Percentiles rank a stretch among this genome's conserved stretches.
These are phyloP conservation scores for Pseudococcus viburni DNA, from an alignment of 2,888 invertebrate genomes.

Conservation along the genomic window DNA sequence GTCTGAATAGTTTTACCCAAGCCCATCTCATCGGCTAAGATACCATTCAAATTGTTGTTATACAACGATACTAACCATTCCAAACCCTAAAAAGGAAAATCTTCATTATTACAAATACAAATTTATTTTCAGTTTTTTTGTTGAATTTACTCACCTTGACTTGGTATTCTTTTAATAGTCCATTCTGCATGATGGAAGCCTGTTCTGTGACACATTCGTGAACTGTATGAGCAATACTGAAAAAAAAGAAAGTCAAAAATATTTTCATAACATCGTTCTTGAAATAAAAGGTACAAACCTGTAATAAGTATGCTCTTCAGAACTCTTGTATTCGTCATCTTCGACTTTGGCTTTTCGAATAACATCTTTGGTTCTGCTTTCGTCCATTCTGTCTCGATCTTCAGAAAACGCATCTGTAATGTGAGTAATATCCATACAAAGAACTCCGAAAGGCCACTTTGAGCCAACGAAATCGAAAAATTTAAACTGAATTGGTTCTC, in stretches of 20 bases:
- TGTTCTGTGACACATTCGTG: constrained; percentile 95
- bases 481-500: background rate
- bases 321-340: constrained; percentile 93
- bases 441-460: background rate
- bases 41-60: constrained; percentile 99
- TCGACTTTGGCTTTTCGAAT: constrained; percentile 92
- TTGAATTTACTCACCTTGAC: constrained; percentile 76
- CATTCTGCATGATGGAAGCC: constrained; percentile 93
- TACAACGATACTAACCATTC: constrained; percentile 99
- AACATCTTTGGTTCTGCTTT: constrained; percentile 81
- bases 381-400: constrained; percentile 70
- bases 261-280: too few species aligned
- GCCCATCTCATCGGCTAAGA: constrained; percentile 99
- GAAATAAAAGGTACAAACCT: constrained; percentile 73
- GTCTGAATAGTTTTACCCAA: constrained; percentile 98
- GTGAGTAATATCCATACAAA: background rate
- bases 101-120: background rate
- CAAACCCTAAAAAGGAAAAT: constrained; percentile 77
- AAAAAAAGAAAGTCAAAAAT: background rate
- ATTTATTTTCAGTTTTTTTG: constrained; percentile 7
- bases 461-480: background rate
- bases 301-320: constrained; percentile 95
- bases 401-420: background rate
- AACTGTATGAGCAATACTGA: constrained; percentile 94
- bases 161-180: constrained; percentile 96